Conservation (phyloP, 37 sponge, comb jelly and placozoan species). For the Axinella damicornis region DNA sequence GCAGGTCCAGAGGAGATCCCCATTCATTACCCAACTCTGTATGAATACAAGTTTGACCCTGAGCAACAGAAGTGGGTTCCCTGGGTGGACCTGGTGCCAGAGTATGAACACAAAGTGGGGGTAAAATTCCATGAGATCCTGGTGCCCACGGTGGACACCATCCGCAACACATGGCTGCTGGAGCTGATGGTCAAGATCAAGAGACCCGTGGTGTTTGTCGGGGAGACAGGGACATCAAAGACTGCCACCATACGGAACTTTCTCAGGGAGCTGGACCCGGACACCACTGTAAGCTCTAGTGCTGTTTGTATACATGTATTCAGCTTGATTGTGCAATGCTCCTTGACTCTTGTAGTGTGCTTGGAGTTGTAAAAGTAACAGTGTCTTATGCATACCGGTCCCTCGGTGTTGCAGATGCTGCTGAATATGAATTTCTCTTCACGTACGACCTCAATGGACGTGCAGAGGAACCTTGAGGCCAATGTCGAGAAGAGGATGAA, state of each 20-base stretch:
- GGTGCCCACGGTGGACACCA: conserved; percentile 98
- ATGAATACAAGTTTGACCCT: conserved; percentile 91
- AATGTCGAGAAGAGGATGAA: conserved; percentile 99
- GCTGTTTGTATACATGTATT: too few species aligned
- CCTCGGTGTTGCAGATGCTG: conserved; percentile 54
- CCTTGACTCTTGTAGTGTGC: too few species aligned
- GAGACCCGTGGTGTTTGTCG: conserved; percentile 94
- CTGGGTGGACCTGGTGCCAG: conserved; percentile 91
- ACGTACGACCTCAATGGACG: conserved; percentile 97
- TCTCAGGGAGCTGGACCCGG: conserved; percentile 85
- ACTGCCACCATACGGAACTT: conserved; percentile 96
- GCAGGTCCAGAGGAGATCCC: conserved; percentile 93
- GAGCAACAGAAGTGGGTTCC: conserved; percentile 84
- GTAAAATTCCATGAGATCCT: conserved; percentile 92
- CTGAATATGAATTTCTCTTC: conserved; percentile 99
- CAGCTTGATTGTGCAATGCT: too few species aligned
- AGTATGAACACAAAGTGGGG: conserved; percentile 88
- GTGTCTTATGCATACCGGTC: background rate
- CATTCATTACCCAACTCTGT: conserved; percentile 80
- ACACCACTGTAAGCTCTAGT: conserved; percentile 67
- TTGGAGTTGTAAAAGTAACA: too few species aligned
- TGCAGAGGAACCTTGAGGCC: conserved; percentile 96
- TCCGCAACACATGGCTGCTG: conserved; percentile 95
- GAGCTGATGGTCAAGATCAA: conserved; percentile 91
- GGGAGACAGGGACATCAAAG: conserved; percentile 99